Evolutionary conservation across 92 coral and sea anemone genomes (phyloP).

Genomic region (Desmophyllum pertusum): DNA sequence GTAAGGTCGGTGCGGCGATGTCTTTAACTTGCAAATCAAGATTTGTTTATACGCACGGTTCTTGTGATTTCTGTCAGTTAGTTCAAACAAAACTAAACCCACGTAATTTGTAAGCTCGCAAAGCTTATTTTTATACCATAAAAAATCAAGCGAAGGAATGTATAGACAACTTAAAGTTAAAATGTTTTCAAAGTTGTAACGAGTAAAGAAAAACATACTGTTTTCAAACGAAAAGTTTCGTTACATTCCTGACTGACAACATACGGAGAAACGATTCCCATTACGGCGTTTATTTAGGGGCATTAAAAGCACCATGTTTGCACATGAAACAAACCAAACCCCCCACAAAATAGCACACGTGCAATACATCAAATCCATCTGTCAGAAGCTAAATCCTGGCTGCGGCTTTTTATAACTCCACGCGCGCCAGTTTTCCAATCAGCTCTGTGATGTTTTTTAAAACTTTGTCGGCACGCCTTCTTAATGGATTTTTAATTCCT

Average conservation of each 20-base stretch:
- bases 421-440: background rate
- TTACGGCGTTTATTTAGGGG: slow-evolving; percentile 6
- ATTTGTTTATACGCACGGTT: no score
- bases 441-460: slow-evolving; percentile 30
- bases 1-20: background rate
- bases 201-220: background rate
- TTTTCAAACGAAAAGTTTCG: background rate
- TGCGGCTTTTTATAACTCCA: background rate
- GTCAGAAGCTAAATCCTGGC: background rate
- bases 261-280: slow-evolving; percentile 29
- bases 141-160: slow-evolving; percentile 19
- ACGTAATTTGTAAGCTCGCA: background rate
- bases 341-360: background rate
- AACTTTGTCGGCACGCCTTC: slow-evolving; percentile 50
- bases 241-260: background rate
- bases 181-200: background rate
- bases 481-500: slow-evolving; percentile 49
- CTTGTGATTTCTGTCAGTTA: slow-evolving; percentile 34
- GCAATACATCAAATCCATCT: background rate
- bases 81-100: slow-evolving; percentile 39
- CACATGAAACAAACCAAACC: slow-evolving; percentile 37
- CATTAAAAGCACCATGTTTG: slow-evolving; percentile 27
- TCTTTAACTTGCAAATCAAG: slow-evolving; percentile 42
- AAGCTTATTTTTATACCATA: slow-evolving; percentile 32
- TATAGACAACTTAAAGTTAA: background rate